phyloP scores from a whole-genome alignment of 2,888 invertebrate genomes.

The Polylopha cassiicola region DNA sequence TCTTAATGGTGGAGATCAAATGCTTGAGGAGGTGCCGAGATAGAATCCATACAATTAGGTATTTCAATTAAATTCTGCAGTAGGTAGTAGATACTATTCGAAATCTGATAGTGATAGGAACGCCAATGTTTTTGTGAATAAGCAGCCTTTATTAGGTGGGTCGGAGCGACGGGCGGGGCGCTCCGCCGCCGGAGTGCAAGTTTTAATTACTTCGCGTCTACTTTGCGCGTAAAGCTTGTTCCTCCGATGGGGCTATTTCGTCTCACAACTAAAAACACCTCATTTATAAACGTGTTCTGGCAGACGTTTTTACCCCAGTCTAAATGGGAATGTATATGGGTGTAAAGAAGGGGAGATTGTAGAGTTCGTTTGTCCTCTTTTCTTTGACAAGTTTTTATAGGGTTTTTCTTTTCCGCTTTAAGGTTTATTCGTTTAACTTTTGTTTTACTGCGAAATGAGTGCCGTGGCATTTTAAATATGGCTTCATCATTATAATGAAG shows the following conservation, averaged over 20 bases:
- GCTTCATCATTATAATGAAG: too few relatives aligned
- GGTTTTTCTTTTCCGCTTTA: constrained; percentile 2
- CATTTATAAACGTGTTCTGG: constrained; percentile 55
- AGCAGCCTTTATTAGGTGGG: constrained; percentile 10
- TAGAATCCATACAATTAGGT: background rate
- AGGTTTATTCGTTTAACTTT: background rate
- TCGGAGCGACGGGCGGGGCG: constrained; percentile 28
- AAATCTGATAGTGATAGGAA: background rate
- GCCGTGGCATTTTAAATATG: too few relatives aligned
- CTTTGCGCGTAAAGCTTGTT: constrained; percentile 48
- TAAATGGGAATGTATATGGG: background rate
- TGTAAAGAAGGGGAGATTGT: background rate
- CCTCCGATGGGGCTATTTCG: constrained; percentile 55
- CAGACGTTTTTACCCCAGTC: constrained; percentile 32
- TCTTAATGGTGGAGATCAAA: constrained; percentile 54
- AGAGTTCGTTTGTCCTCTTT: background rate
- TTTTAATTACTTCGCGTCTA: constrained; percentile 69
- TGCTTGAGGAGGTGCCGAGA: constrained; percentile 40
- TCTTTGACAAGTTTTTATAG: background rate
- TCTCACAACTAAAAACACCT: constrained; percentile 61
- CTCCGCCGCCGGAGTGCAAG: constrained; percentile 42
- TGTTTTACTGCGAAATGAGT: background rate
- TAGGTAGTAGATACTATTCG: background rate
- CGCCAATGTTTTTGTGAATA: constrained; percentile 2
- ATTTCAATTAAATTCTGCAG: constrained; percentile 6